These are phyloP conservation scores for Octonoba sinensis DNA, from an alignment of 2,888 invertebrate species.

Conservation along the genomic window DNA sequence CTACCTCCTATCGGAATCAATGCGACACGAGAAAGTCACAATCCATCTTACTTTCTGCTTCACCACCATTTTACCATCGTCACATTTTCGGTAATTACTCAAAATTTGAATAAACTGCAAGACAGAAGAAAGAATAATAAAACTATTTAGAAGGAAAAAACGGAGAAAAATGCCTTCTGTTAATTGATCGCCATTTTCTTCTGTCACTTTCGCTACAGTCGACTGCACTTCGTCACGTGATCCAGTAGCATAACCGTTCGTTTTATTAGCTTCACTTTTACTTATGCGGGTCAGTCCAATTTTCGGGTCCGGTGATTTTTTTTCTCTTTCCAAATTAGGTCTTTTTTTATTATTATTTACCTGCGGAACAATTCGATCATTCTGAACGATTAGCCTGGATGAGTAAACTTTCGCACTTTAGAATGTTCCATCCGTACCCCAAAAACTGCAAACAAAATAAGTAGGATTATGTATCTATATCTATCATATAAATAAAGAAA, in stretches of 20 bases:
- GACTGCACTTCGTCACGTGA: constrained; percentile 16
- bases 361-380: constrained; percentile 3
- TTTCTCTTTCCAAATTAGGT: constrained; percentile 15
- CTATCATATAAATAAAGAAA: too few species aligned
- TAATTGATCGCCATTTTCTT: constrained; percentile 27
- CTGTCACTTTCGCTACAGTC: constrained; percentile 1
- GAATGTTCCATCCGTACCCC: too few species aligned
- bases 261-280: constrained; percentile 7
- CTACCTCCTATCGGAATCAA: too few species aligned
- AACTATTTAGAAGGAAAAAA: too few species aligned
- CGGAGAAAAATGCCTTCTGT: not conserved
- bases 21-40: too few species aligned
- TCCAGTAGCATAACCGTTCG: constrained; percentile 6
- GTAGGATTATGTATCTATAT: not conserved
- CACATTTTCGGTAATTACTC: too few species aligned
- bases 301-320: constrained; percentile 27
- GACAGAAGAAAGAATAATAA: too few species aligned
- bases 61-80: too few species aligned
- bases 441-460: not conserved
- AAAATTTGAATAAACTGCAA: too few species aligned
- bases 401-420: constrained; percentile 13
- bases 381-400: constrained; percentile 31
- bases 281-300: constrained; percentile 26
- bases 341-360: not conserved
- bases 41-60: too few species aligned